Percentiles rank a stretch among this genome's conserved stretches.
phyloP scores from a whole-genome alignment of 2,888 invertebrate species.

The Harpagoxenus sublaevis region DNA sequence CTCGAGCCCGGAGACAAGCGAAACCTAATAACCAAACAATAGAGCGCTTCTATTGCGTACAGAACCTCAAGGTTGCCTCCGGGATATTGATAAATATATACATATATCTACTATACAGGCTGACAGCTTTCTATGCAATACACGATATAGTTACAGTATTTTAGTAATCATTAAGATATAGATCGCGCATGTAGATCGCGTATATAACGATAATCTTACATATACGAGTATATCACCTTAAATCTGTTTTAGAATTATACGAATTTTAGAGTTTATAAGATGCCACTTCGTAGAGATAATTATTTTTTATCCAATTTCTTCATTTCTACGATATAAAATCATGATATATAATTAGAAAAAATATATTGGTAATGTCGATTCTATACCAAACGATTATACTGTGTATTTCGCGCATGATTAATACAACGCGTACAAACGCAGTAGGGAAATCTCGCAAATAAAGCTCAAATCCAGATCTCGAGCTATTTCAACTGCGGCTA shows the following conservation, averaged over 20 bases:
- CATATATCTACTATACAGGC: neutral
- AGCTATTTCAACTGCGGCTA: constrained; percentile 26
- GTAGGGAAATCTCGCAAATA: constrained; percentile 1
- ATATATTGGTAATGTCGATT: neutral
- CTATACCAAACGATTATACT: neutral
- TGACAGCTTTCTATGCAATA: neutral
- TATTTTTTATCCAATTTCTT: neutral
- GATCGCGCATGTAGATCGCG: neutral
- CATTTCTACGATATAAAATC: neutral
- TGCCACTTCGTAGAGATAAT: neutral
- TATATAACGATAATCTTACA: neutral
- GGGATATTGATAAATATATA: constrained; percentile 7
- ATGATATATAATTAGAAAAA: neutral
- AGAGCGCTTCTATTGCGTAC: constrained; percentile 28
- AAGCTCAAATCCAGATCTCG: constrained; percentile 6
- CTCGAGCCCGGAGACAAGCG: constrained; percentile 57
- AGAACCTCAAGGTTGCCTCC: constrained; percentile 20
- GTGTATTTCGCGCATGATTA: neutral
- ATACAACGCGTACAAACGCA: neutral
- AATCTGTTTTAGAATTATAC: neutral
- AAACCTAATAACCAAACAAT: constrained; percentile 73
- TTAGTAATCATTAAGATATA: neutral
- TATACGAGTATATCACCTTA: neutral
- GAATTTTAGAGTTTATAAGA: neutral
- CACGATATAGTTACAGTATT: neutral